Evolutionary conservation across 2,113 vertebrate genomes (phyloP).

Genomic region (Microtus montanus): DNA sequence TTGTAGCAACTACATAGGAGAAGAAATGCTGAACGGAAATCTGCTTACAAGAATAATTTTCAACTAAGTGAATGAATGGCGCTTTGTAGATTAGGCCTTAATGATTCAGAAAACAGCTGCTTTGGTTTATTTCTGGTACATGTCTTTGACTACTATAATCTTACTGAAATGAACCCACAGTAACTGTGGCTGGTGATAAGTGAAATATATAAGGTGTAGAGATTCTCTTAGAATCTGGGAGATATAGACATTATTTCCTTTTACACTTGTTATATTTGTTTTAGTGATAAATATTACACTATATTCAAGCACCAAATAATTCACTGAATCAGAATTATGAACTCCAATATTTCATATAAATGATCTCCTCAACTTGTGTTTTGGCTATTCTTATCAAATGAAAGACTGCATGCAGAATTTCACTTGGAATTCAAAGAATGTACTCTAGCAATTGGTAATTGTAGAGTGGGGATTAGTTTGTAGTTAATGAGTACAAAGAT

Average conservation of each 20-base stretch:
- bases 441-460: not conserved
- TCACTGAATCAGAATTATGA: not conserved
- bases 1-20: rapidly evolving
- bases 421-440: not conserved
- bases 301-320: not conserved
- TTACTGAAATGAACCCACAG: not conserved
- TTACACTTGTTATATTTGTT: not conserved
- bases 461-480: not conserved
- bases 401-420: not conserved
- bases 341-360: not conserved
- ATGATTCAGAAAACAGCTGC: not conserved
- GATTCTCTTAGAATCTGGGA: not conserved
- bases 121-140: not conserved
- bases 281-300: not conserved
- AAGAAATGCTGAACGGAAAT: not conserved
- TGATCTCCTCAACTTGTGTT: not conserved
- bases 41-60: not conserved
- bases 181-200: not conserved
- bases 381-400: not conserved
- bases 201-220: not conserved
- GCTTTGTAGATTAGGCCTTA: not conserved
- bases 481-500: not conserved
- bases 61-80: not conserved
- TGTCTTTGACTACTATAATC: not conserved
- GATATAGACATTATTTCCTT: not conserved